Percentiles rank a stretch among this genome's conserved stretches.
phyloP scores from a whole-genome alignment of 2,113 vertebrate genomes.

The Labeo catla region DNA sequence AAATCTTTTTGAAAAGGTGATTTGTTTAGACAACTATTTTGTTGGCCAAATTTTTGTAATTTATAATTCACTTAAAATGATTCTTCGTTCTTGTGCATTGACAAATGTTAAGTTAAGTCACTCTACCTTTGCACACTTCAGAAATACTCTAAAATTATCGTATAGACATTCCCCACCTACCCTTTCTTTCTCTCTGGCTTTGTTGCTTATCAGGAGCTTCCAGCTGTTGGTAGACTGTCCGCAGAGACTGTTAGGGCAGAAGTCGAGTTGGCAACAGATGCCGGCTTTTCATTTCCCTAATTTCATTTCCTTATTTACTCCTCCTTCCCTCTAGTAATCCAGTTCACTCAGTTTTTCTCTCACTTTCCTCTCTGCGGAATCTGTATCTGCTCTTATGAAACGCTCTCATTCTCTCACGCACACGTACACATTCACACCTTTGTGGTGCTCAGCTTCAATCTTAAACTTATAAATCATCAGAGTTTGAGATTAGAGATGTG shows the following conservation, averaged over 20 bases:
- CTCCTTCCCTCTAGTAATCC: slow-evolving; percentile 52
- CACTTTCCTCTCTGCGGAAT: slow-evolving; percentile 47
- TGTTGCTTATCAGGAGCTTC: slow-evolving; percentile 76
- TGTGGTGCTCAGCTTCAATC: background rate
- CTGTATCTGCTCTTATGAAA: slow-evolving; percentile 25
- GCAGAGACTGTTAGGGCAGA: slow-evolving; percentile 62
- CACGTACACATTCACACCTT: background rate
- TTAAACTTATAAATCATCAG: background rate
- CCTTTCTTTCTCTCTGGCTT: slow-evolving; percentile 55
- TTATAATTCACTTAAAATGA: background rate
- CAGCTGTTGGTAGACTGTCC: slow-evolving; percentile 73
- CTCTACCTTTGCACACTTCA: background rate
- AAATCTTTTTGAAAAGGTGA: no score
- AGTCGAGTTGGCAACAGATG: slow-evolving; percentile 63
- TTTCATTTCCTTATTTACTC: slow-evolving; percentile 65
- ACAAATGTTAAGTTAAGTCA: background rate
- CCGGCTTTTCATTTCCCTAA: slow-evolving; percentile 64
- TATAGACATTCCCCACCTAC: slow-evolving; percentile 45
- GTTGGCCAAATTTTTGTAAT: background rate
- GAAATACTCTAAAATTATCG: background rate
- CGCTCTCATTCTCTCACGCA: background rate
- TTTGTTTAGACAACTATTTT: background rate
- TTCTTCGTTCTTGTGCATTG: background rate
- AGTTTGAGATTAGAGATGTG: slow-evolving; percentile 23
- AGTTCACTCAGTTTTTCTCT: slow-evolving; percentile 51